phyloP scores from a whole-genome alignment of 1,140 invertebrate species.

The Homarus americanus region DNA sequence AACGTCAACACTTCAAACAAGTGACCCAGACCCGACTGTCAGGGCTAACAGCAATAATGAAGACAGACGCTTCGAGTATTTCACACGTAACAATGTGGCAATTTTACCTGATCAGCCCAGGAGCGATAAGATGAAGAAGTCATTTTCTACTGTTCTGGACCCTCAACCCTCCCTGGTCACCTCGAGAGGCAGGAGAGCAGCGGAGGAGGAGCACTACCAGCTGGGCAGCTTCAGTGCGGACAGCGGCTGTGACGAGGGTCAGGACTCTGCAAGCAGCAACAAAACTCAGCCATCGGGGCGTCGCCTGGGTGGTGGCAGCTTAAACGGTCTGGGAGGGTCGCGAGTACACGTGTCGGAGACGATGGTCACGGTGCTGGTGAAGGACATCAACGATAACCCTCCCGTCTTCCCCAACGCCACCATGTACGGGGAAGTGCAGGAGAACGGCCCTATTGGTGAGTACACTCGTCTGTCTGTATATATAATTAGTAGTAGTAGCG shows the following conservation, averaged over 20 bases:
- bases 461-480: not conserved
- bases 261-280: not conserved
- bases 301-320: not conserved
- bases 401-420: constrained; percentile 19
- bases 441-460: constrained; percentile 25
- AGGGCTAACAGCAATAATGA: not conserved
- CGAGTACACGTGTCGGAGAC: constrained; percentile 28
- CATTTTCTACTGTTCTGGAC: too few relatives aligned
- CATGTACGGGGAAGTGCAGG: constrained; percentile 35
- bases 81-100: too few relatives aligned
- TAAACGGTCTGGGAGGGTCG: constrained; percentile 9
- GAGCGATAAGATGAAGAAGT: too few relatives aligned
- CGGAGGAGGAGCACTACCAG: not conserved
- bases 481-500: too few relatives aligned
- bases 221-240: constrained; percentile 2
- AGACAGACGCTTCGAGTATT: too few relatives aligned
- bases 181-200: not conserved
- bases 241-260: not conserved
- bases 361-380: constrained; percentile 11
- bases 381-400: constrained; percentile 34
- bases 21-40: not conserved
- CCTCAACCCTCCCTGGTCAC: not conserved
- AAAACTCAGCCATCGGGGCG: not conserved
- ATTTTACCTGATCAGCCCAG: too few relatives aligned
- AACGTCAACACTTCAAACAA: not conserved